A percentile compares a stretch with the other conserved stretches of the same genome.
phyloP scores from a whole-genome alignment of 1,140 invertebrate species.

The Nasonia longicornis region DNA sequence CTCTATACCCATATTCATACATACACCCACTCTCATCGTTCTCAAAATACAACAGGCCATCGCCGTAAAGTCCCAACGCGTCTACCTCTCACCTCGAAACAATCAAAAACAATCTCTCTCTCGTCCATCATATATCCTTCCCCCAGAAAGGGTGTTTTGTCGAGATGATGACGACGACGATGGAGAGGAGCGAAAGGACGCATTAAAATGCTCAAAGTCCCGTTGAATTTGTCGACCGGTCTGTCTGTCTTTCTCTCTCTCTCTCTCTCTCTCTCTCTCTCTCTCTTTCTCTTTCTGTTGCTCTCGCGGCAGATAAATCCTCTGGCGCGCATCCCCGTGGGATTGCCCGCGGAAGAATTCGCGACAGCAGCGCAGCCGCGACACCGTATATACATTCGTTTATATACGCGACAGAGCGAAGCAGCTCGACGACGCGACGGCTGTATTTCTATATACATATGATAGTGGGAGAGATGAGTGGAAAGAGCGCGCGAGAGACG shows the following conservation, averaged over 20 bases:
- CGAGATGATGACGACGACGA: not conserved
- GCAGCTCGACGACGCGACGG: not conserved
- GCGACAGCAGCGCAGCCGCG: not conserved
- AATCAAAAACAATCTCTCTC: constrained; percentile 1
- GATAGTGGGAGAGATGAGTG: not conserved
- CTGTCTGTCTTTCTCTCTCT: not conserved
- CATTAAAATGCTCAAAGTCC: constrained; percentile 33
- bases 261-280: too few relatives aligned
- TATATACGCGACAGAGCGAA: not conserved
- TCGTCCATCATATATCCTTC: not conserved
- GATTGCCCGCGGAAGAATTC: constrained; percentile 24
- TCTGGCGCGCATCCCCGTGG: constrained; percentile 10
- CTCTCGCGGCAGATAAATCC: constrained; percentile 29
- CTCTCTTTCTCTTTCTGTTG: too few relatives aligned
- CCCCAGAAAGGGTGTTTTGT: not conserved
- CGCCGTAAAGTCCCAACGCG: not conserved
- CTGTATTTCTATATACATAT: not conserved
- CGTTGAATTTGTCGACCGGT: constrained; percentile 24
- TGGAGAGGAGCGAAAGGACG: not conserved
- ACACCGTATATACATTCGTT: not conserved
- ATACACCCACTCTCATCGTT: not conserved
- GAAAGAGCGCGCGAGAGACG: constrained; percentile 10
- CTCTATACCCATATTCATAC: too few relatives aligned
- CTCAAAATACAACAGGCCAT: not conserved
- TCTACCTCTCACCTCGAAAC: not conserved